Evolutionary conservation across 2,888 invertebrate species (phyloP).

Genomic region (Piscicola geometra): DNA sequence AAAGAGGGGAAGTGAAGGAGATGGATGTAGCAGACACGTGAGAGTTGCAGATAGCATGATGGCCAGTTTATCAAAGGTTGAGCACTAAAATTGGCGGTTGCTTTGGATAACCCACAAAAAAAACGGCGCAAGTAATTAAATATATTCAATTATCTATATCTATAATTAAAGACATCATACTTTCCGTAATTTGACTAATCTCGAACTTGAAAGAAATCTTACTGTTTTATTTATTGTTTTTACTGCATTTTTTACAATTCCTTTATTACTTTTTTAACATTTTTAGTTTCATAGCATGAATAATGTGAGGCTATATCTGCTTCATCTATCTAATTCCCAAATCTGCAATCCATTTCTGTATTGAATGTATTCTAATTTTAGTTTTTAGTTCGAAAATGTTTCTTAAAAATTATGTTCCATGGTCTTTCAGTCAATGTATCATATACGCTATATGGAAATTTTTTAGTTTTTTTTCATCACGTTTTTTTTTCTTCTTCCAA

Average conservation of each 20-base stretch:
- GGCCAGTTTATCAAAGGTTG: background rate
- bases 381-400: no score
- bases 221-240: no score
- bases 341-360: background rate
- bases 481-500: background rate
- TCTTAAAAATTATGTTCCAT: background rate
- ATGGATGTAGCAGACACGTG: background rate
- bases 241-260: background rate
- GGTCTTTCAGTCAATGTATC: background rate
- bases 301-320: background rate
- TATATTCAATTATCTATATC: no score
- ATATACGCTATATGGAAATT: background rate
- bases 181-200: no score
- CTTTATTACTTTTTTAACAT: no score
- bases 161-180: no score
- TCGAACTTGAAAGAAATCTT: no score
- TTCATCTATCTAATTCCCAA: background rate
- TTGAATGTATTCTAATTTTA: background rate
- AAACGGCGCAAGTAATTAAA: no score
- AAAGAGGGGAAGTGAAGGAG: background rate
- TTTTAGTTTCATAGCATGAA: background rate
- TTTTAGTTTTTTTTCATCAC: background rate
- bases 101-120: no score
- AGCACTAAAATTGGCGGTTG: background rate
- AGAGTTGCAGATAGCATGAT: background rate